Evolutionary conservation across 2,888 invertebrate genomes (phyloP).

Genomic region (Lochmaea crataegi): DNA sequence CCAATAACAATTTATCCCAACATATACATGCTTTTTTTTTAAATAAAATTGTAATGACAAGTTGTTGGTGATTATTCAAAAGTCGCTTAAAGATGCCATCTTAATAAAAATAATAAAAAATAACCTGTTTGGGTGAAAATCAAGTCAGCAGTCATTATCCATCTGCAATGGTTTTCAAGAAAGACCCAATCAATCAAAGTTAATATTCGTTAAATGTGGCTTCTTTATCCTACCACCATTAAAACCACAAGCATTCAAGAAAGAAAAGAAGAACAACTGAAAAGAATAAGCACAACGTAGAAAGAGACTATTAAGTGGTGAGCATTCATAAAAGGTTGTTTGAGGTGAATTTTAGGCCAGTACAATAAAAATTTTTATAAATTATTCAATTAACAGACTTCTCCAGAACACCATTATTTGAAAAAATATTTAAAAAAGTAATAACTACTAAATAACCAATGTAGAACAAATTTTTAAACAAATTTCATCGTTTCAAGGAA

Average conservation of each 20-base stretch:
- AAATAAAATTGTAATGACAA: background rate
- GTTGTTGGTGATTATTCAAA: background rate
- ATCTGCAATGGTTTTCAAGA: conserved; percentile 21
- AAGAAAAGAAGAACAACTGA: conserved; percentile 14
- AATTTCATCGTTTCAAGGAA: too few species aligned
- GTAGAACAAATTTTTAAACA: too few species aligned
- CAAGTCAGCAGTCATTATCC: conserved; percentile 1
- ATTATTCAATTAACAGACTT: background rate
- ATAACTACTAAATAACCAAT: too few species aligned
- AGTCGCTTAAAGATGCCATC: background rate
- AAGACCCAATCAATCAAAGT: conserved; percentile 39
- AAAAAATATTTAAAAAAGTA: too few species aligned
- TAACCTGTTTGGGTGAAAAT: conserved; percentile 2
- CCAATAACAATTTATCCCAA: too few species aligned
- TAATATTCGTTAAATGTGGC: conserved; percentile 43
- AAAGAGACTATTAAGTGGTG: conserved; percentile 40
- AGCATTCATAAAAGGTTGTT: conserved; percentile 45
- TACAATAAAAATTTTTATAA: background rate
- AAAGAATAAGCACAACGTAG: conserved; percentile 13
- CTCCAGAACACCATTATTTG: too few species aligned
- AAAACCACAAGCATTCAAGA: conserved; percentile 21
- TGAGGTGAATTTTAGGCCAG: conserved; percentile 49
- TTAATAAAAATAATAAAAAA: background rate
- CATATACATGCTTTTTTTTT: background rate
- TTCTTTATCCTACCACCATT: conserved; percentile 37